Percentiles rank a stretch among this genome's conserved stretches.
Evolutionary conservation across 1,140 invertebrate genomes (phyloP).

Genomic region (Hycleus cichorii): DNA sequence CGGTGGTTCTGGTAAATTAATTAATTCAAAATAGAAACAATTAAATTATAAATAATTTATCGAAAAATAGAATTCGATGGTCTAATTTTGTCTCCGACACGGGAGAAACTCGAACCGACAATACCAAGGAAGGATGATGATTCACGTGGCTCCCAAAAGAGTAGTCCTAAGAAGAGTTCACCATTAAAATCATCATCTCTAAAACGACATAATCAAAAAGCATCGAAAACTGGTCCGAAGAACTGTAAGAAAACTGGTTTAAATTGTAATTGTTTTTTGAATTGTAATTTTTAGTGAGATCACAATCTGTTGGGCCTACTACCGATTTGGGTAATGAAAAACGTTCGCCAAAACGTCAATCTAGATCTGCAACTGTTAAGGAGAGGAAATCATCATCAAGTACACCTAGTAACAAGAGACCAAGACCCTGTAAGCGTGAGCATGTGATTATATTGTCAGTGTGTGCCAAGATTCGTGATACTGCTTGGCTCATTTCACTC

Average conservation of each 20-base stretch:
- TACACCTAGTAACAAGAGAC: slow-evolving; percentile 48
- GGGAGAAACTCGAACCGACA: slow-evolving; percentile 63
- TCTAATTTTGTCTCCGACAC: slow-evolving; percentile 56
- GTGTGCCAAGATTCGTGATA: slow-evolving; percentile 39
- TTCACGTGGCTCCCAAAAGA: slow-evolving; percentile 49
- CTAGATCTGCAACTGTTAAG: slow-evolving; percentile 53
- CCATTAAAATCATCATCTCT: slow-evolving; percentile 35
- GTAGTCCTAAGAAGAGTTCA: slow-evolving; percentile 57
- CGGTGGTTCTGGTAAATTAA: slow-evolving; percentile 49
- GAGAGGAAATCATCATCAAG: slow-evolving; percentile 40
- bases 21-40: neutral
- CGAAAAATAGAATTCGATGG: slow-evolving; percentile 34
- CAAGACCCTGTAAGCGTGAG: slow-evolving; percentile 52
- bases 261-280: neutral
- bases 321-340: slow-evolving; percentile 48
- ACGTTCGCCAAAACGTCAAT: slow-evolving; percentile 65
- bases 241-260: slow-evolving; percentile 14
- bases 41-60: slow-evolving; percentile 6
- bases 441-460: slow-evolving; percentile 23
- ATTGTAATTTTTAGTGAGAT: slow-evolving; percentile 47
- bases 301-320: slow-evolving; percentile 60
- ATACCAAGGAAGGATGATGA: slow-evolving; percentile 58
- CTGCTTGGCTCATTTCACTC: slow-evolving; percentile 25
- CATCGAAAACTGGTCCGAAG: slow-evolving; percentile 20
- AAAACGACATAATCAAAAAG: slow-evolving; percentile 30